Evolutionary conservation across 2,888 invertebrate species (phyloP), one percentile per base, ranked within the genome.

Genomic region (Hyposoter dolosus): DNA sequence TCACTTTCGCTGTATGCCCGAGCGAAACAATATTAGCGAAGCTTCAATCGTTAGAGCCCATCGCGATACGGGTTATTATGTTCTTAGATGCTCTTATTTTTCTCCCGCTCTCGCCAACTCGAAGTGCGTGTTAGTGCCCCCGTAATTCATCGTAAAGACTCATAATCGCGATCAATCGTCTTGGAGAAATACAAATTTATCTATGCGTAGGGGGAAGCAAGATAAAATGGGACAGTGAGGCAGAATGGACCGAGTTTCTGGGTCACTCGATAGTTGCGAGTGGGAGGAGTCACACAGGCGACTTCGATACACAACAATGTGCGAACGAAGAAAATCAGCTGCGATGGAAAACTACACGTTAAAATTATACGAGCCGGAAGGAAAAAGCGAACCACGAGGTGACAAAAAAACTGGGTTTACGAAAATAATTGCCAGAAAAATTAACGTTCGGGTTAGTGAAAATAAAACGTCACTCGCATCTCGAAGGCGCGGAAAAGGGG

Each of bases 71-170:
- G 23, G 23, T 28, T 28, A 60, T 60, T 60, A 60, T 28, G 28
- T 1, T 60, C 60, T 28, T 5, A 10, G 60, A 60, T 60, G 60
- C 12, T 60, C 28, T 15, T 60, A 60, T 60, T 60, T 60, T 2
- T n/a, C 23, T 28, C 28, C 28, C 4, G 5, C 28, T 3, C 5
- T 12, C 60, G 28, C 63, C 40, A 45, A 53, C 75, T 60, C 65
- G 65, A 80, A 66, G 66, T 56, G 76, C 76, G 71, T 77, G 66
- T 81, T 56, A 65, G 80, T 56, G 84, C 60, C 72, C 80, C 72
- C 65, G 76, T 45, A 56, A 84, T 76, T 81, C 71, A 60, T 72
- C 76, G 60, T 53, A 28, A 60, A 60, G 28, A 65, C 53, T 79
- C 75, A 19, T 56, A 63, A 60, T 65, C 66, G 56, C 23, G 56